Percentiles rank a stretch among this genome's conserved stretches.
These are phyloP conservation scores for Leucophenga varia DNA, from an alignment of 1,140 invertebrate genomes.

Conservation along the genomic window DNA sequence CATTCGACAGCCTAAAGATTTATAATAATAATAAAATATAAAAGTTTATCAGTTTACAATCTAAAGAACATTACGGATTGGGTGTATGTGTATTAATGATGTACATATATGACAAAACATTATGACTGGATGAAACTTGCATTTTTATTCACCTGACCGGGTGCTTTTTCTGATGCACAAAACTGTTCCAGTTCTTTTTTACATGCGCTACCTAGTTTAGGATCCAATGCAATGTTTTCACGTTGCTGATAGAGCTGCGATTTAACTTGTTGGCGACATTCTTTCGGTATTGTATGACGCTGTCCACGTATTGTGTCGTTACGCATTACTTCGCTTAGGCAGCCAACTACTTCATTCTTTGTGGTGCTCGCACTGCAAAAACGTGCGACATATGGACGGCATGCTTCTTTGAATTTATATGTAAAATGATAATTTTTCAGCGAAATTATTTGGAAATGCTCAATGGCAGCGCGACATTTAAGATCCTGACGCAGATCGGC, in stretches of 20 bases:
- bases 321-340: constrained; percentile 85
- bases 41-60: no score
- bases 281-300: constrained; percentile 76
- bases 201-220: constrained; percentile 75
- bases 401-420: constrained; percentile 93
- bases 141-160: constrained; percentile 68
- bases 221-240: constrained; percentile 84
- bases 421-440: constrained; percentile 94
- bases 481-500: constrained; percentile 69
- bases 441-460: constrained; percentile 91
- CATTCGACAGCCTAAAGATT: constrained; percentile 79
- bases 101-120: constrained; percentile 2
- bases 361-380: constrained; percentile 76
- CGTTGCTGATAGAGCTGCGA: constrained; percentile 86
- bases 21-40: not conserved
- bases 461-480: constrained; percentile 90
- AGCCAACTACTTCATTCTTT: constrained; percentile 87
- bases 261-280: constrained; percentile 85
- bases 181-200: constrained; percentile 73
- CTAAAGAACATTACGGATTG: no score
- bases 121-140: constrained; percentile 33
- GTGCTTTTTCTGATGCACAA: constrained; percentile 74
- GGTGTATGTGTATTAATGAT: not conserved
- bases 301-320: constrained; percentile 83
- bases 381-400: constrained; percentile 77